Conservation (phyloP, 2,888 invertebrate species). For the Oeneis ivallda region DNA sequence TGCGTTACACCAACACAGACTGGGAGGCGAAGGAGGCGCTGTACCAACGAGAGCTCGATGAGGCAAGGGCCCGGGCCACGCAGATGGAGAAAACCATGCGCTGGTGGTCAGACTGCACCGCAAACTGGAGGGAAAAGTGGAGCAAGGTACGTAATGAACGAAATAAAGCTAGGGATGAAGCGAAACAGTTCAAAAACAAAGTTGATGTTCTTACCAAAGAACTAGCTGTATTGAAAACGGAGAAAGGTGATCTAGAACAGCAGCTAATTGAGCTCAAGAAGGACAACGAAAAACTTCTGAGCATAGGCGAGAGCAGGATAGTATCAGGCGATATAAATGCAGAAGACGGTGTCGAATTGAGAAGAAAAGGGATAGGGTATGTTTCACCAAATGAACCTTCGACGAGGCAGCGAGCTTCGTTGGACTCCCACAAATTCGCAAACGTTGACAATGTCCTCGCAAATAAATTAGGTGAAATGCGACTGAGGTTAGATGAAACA, state of each 20-base stretch:
- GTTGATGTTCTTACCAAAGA: slow-evolving; percentile 90
- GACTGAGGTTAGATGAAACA: slow-evolving; percentile 67
- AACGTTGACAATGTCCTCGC: slow-evolving; percentile 71
- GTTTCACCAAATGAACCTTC: slow-evolving; percentile 64
- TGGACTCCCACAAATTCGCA: slow-evolving; percentile 74
- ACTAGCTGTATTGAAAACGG: slow-evolving; percentile 86
- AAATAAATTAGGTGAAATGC: slow-evolving; percentile 67
- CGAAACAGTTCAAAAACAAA: slow-evolving; percentile 90
- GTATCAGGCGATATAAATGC: slow-evolving; percentile 63
- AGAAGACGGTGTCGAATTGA: slow-evolving; percentile 70
- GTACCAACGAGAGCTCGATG: slow-evolving; percentile 92
- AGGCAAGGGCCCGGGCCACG: slow-evolving; percentile 95
- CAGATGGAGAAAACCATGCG: slow-evolving; percentile 99
- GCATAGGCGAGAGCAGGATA: slow-evolving; percentile 72
- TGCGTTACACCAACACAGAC: slow-evolving; percentile 86
- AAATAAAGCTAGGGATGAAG: slow-evolving; percentile 95
- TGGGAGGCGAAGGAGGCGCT: slow-evolving; percentile 90
- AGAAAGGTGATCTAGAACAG: slow-evolving; percentile 89
- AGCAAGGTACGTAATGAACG: slow-evolving; percentile 95
- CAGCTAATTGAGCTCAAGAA: slow-evolving; percentile 89
- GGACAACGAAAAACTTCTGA: slow-evolving; percentile 90
- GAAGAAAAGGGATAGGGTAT: slow-evolving; percentile 61
- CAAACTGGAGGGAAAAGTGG: slow-evolving; percentile 99
- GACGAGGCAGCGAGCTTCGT: slow-evolving; percentile 64
- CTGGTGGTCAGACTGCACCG: slow-evolving; percentile 99